Conservation (phyloP, 1,140 invertebrate species). For the Orius laevigatus region DNA sequence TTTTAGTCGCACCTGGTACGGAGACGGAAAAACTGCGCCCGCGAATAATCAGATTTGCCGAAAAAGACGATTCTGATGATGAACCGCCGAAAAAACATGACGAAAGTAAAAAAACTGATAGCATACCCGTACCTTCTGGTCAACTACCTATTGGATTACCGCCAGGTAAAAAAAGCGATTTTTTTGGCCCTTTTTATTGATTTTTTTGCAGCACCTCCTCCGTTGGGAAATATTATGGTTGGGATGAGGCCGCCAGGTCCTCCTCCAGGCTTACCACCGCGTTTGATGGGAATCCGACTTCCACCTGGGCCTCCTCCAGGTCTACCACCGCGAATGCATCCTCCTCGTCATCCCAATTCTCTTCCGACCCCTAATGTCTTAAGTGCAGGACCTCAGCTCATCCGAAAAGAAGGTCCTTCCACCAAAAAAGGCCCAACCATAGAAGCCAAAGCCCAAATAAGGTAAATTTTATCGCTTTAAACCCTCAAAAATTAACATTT, state of each 20-base stretch:
- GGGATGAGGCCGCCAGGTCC: constrained; percentile 29
- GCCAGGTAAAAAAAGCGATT: constrained; percentile 19
- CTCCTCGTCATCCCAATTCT: constrained; percentile 25
- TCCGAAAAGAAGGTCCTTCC: constrained; percentile 40
- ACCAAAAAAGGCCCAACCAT: constrained; percentile 47
- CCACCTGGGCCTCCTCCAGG: constrained; percentile 51
- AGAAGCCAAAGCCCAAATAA: constrained; percentile 87
- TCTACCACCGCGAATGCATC: constrained; percentile 25
- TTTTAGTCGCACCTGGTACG: too few species aligned
- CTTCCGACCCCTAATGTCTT: constrained; percentile 54
- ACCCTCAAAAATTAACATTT: constrained; percentile 10
- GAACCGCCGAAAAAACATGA: constrained; percentile 18
- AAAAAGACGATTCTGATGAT: constrained; percentile 21
- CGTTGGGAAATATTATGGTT: constrained; percentile 9
- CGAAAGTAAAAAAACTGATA: constrained; percentile 20
- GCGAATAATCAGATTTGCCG: constrained; percentile 20
- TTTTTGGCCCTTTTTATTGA: constrained; percentile 3
- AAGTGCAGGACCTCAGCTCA: constrained; percentile 65
- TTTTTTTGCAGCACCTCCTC: constrained; percentile 19
- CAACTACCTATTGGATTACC: constrained; percentile 21
- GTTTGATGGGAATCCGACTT: constrained; percentile 28
- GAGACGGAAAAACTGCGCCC: too few species aligned
- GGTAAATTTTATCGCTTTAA: constrained; percentile 19
- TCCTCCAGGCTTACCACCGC: constrained; percentile 31
- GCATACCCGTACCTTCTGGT: constrained; percentile 21